Evolutionary conservation across 37 sponge, comb jelly and placozoan genomes (phyloP).

Genomic region (Ephydatia muelleri): DNA sequence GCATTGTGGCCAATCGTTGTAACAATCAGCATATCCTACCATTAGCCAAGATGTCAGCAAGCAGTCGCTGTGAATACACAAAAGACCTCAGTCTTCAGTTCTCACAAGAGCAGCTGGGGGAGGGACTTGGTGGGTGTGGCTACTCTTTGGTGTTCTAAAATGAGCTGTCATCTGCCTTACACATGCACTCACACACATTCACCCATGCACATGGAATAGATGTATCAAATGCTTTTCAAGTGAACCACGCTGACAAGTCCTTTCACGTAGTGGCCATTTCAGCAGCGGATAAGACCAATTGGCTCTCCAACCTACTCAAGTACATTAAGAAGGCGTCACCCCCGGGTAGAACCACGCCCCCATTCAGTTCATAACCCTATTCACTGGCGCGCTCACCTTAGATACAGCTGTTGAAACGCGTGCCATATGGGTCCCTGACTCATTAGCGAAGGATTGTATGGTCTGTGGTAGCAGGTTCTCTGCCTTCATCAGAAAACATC

Average conservation of each 20-base stretch:
- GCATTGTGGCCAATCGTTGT: constrained; percentile 51
- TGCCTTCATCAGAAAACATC: constrained; percentile 81
- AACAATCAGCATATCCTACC: constrained; percentile 74
- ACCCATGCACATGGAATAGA: constrained; percentile 24
- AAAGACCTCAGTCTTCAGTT: constrained; percentile 16
- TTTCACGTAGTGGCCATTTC: constrained; percentile 82
- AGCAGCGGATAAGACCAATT: constrained; percentile 74
- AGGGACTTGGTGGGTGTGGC: constrained; percentile 36
- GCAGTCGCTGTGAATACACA: constrained; percentile 37
- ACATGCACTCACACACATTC: not conserved
- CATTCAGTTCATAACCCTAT: too few species aligned
- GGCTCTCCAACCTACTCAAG: constrained; percentile 73
- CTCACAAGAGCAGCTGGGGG: constrained; percentile 28
- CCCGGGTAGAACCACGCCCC: too few species aligned
- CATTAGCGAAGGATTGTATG: constrained; percentile 69
- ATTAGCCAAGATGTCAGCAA: constrained; percentile 69
- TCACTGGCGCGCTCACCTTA: not conserved
- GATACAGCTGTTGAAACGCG: not conserved
- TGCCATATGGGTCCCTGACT: constrained; percentile 86
- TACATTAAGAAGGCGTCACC: constrained; percentile 45
- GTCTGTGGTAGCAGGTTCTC: constrained; percentile 64
- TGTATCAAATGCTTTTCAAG: constrained; percentile 74
- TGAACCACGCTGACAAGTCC: constrained; percentile 83
- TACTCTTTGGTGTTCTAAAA: not conserved
- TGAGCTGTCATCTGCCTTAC: not conserved